Evolutionary conservation across 2,888 invertebrate species (phyloP), one percentile per base, ranked within the genome.

Genomic region (Lamproptera curius): DNA sequence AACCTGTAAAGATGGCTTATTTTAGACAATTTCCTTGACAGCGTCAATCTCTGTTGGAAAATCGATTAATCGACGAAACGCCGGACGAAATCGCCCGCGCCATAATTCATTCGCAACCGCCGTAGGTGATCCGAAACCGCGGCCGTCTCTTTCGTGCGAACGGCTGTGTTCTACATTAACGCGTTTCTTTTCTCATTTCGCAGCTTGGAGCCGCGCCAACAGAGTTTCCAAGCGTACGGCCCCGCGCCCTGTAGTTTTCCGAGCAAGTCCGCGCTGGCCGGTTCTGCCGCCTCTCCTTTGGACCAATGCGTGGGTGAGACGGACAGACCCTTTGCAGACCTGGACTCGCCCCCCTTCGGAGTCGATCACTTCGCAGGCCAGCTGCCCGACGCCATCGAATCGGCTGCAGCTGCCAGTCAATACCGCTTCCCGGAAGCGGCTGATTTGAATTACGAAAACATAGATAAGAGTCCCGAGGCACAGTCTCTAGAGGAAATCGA

Each of bases 191-290:
- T 86, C 86, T 84, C 86, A 84, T 86, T 86, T 88, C 82, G 77
- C 88, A 86, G 88, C 76, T 88, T 89, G 88, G 88, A 89, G 80
- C 78, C 84, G 84, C 79, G 89, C 88, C 89, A 89, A 88, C 76
- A 76, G 77, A 80, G 80, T 81, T 87, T 87, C 70, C 87, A 81
- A 84, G 81, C 85, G 83, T 82, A 80, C 78, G 75, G 75, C 65
- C 70, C 77, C 70, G 81, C 82, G 71, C 76, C 66, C 81, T 81
- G 84, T 87, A 87, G 87, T 87, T 86, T 87, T 86, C 84, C 86
- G 80, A 84, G 73, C 70, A 74, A 61, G 62, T 71, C 78, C 80
- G 82, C 70, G 79, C 86, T 77, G 84, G 73, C 77, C 78, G 76
- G 85, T 84, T 73, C 80, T 77, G 72, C 74, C 76, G 65, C 73